Evolutionary conservation across 2,113 vertebrate genomes (phyloP), one percentile per base, ranked within the genome.

Genomic region (Pterocles gutturalis): DNA sequence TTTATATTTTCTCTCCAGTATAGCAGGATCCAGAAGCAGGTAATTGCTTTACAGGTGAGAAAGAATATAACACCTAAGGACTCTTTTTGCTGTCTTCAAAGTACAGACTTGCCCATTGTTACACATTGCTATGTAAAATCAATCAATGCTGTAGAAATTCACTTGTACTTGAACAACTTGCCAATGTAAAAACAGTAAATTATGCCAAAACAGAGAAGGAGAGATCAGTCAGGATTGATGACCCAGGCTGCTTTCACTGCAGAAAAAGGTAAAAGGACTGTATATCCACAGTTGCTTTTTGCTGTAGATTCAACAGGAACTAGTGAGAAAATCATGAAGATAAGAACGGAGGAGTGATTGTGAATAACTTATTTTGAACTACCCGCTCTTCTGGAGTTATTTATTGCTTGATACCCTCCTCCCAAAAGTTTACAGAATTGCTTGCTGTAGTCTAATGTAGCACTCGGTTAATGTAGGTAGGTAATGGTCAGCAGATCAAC

Each of bases 81-180:
- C 49, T 96, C 96, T 96, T 77, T 84, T 61, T 95, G 22, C 61
- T 88, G 67, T 95, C 87, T 95, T 91, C 71, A 55, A 91, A 94
- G 67, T 89, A 58, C 70, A 94, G 33, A 65, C 66, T 60, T 76
- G 53, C 87, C 75, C 80, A 53, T 92, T 89, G 71, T 88, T 95
- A 75, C 54, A 87, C 70, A 67, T 94, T 85, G 46, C 49, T 70
- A 13, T 89, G 54, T 95, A 94, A 92, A 96, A 71, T 79, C 79
- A 78, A 87, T 70, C 73, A 87, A 38, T 94, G 86, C 89, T 95
- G 94, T 96, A 95, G 85, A 95, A 96, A 95, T 70, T 84, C 53
- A 89, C 61, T 90, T 84, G 60, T 94, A 95, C 95, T 96, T 97
- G 93, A 95, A 93, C 88, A 94, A 95, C 69, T 95, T 96, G 93